Evolutionary conservation across 2,888 invertebrate genomes (phyloP).

Genomic region (Tryphoninae sp.): DNA sequence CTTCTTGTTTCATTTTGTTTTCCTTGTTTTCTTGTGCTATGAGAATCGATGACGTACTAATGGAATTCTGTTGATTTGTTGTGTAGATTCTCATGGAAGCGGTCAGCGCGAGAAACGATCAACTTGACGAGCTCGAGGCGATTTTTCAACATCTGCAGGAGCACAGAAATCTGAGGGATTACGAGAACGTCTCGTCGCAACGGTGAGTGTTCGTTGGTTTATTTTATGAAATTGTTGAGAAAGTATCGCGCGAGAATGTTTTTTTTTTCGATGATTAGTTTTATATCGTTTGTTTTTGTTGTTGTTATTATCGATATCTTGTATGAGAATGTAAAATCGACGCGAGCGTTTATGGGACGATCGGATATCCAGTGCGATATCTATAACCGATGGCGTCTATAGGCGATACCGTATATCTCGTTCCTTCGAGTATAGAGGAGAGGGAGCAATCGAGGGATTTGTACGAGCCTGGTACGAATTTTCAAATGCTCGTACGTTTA

Average conservation of each 20-base stretch:
- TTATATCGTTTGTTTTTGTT: no score
- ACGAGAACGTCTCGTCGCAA: conserved; percentile 74
- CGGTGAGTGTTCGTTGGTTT: conserved; percentile 72
- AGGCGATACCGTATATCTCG: conserved; percentile 29
- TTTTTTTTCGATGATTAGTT: neutral
- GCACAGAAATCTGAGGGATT: conserved; percentile 83
- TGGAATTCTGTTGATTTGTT: neutral
- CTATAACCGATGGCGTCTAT: conserved; percentile 25
- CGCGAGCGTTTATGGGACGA: conserved; percentile 27
- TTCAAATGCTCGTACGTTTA: conserved; percentile 61
- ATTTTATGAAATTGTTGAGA: neutral
- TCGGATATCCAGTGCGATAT: conserved; percentile 3
- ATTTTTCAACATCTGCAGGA: conserved; percentile 87
- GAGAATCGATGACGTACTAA: neutral
- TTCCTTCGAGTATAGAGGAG: conserved; percentile 14
- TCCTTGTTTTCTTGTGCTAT: no score
- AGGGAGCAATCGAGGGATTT: conserved; percentile 55
- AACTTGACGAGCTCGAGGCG: conserved; percentile 86
- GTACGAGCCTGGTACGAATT: conserved; percentile 63
- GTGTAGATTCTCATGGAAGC: conserved; percentile 81
- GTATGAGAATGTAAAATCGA: conserved; percentile 4
- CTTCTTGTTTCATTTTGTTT: no score
- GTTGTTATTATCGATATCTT: no score
- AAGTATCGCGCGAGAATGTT: neutral
- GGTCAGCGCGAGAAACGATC: conserved; percentile 84